A percentile compares a stretch with the other conserved stretches of the same genome.
These are phyloP conservation scores for Nannospalax galili DNA, from an alignment of 2,113 vertebrate genomes.

Conservation along the genomic window DNA sequence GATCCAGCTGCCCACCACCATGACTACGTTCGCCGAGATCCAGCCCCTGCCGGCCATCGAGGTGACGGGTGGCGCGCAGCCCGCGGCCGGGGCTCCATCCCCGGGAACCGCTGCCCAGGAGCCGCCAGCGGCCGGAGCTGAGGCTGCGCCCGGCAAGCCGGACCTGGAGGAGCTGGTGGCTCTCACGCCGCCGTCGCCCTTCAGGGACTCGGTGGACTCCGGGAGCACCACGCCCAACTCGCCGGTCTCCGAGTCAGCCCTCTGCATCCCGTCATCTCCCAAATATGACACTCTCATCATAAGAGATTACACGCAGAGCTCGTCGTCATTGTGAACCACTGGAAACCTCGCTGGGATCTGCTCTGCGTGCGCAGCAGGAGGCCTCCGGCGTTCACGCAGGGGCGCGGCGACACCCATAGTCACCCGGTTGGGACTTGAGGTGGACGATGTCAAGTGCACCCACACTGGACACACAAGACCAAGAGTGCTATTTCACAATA, in stretches of 20 bases:
- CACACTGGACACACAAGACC: conserved; percentile 75
- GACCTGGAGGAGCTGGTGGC: conserved; percentile 96
- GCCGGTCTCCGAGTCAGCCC: conserved; percentile 90
- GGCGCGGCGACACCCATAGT: conserved; percentile 55
- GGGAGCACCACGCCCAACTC: conserved; percentile 93
- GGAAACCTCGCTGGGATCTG: conserved; percentile 45
- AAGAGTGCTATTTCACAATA: conserved; percentile 79
- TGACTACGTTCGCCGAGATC: conserved; percentile 97
- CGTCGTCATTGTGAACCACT: conserved; percentile 95
- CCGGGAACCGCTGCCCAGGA: conserved; percentile 85
- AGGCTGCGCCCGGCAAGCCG: conserved; percentile 87
- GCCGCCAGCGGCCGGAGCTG: conserved; percentile 82
- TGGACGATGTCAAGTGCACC: conserved; percentile 67
- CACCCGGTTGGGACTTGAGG: conserved; percentile 62
- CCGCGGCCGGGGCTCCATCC: conserved; percentile 56
- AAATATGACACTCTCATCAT: conserved; percentile 95
- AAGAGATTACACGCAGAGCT: conserved; percentile 99
- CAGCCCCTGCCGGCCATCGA: conserved; percentile 94
- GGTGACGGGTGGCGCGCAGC: conserved; percentile 86
- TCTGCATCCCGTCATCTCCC: conserved; percentile 93
- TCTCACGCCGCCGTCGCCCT: conserved; percentile 97
- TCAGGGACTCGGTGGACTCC: conserved; percentile 96
- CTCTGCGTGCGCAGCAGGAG: conserved; percentile 65
- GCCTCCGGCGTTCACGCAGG: conserved; percentile 78
- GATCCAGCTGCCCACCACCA: conserved; percentile 91